These are phyloP conservation scores for Lymantria monacha DNA, from an alignment of 2,888 invertebrate genomes.

Conservation along the genomic window DNA sequence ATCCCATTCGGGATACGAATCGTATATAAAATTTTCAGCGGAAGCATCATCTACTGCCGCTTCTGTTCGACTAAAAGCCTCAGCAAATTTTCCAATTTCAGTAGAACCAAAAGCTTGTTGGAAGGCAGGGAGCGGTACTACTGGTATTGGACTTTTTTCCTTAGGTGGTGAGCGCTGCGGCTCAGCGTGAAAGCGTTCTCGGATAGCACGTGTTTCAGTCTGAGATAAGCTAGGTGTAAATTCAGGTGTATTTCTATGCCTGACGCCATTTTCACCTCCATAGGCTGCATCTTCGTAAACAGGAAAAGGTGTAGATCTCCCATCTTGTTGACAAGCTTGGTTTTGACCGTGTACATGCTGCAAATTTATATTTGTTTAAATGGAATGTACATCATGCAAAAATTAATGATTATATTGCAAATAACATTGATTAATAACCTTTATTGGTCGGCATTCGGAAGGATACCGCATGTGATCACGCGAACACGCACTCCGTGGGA, in stretches of 20 bases:
- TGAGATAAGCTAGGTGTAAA: conserved; percentile 36
- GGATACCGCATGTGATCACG: conserved; percentile 67
- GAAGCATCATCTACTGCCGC: conserved; percentile 65
- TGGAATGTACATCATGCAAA: no score
- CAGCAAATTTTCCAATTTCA: conserved; percentile 92
- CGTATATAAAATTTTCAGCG: conserved; percentile 65
- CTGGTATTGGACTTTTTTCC: conserved; percentile 62
- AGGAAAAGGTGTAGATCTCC: conserved; percentile 63
- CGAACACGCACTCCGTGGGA: conserved; percentile 57
- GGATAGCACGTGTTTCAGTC: conserved; percentile 40
- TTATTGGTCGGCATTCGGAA: conserved; percentile 62
- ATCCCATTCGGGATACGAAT: conserved; percentile 72
- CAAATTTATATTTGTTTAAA: conserved; percentile 28
- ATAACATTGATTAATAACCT: conserved; percentile 46
- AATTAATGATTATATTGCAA: conserved; percentile 3
- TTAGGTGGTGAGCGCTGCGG: conserved; percentile 55
- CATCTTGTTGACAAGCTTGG: conserved; percentile 59
- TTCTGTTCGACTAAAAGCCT: conserved; percentile 85
- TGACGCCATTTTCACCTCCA: conserved; percentile 44
- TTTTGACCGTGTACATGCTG: conserved; percentile 59
- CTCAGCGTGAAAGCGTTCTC: conserved; percentile 47
- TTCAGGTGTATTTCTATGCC: conserved; percentile 48
- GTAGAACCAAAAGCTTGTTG: conserved; percentile 94
- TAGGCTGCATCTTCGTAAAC: conserved; percentile 61
- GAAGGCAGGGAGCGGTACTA: conserved; percentile 89